phyloP scores from a whole-genome alignment of 2,113 vertebrate genomes.

The Nestor notabilis region DNA sequence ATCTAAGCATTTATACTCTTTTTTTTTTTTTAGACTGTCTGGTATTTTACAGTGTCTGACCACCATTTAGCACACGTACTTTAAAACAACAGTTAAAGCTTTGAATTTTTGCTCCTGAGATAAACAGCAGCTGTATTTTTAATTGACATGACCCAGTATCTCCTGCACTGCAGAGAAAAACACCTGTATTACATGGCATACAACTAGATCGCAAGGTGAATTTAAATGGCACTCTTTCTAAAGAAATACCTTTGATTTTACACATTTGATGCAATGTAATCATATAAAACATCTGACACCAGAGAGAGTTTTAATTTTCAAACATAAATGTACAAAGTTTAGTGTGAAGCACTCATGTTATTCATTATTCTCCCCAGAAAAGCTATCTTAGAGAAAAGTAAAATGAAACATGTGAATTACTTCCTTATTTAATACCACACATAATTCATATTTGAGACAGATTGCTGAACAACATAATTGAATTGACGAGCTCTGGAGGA shows the following conservation, averaged over 20 bases:
- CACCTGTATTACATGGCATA: not conserved
- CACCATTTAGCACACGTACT: not conserved
- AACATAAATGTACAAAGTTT: not conserved
- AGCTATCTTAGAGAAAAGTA: not conserved
- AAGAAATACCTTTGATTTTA: not conserved
- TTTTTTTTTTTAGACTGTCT: not conserved
- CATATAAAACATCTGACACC: not conserved
- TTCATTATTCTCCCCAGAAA: not conserved
- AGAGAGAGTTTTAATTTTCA: not conserved
- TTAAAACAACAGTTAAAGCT: not conserved
- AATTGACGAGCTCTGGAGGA: not conserved
- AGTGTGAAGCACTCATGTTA: not conserved
- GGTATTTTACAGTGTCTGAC: not conserved
- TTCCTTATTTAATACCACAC: not conserved
- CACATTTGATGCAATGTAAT: not conserved
- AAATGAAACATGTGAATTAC: not conserved
- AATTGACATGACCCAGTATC: not conserved
- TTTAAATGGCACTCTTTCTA: not conserved
- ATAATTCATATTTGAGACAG: not conserved
- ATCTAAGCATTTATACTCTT: not conserved
- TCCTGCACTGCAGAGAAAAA: not conserved
- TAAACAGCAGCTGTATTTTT: not conserved
- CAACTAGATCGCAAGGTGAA: not conserved
- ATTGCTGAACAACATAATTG: constrained; percentile 8
- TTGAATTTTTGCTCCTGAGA: not conserved